A percentile compares a stretch with the other conserved stretches of the same genome.
Conservation (phyloP, 2,888 invertebrate genomes). For the Branchellion lobata region DNA sequence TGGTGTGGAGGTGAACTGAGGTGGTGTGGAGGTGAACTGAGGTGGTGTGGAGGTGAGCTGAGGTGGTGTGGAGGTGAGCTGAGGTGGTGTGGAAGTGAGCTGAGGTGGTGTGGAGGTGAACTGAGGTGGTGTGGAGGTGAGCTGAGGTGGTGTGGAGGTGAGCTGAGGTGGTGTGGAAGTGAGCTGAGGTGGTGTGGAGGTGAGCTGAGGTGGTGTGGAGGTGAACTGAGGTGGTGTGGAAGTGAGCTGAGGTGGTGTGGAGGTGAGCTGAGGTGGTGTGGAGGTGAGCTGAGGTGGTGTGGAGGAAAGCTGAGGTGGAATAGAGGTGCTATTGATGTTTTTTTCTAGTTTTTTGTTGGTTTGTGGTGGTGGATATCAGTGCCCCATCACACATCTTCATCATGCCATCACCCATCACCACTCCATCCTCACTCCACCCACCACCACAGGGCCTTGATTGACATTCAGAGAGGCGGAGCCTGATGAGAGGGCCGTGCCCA, state of each 20-base stretch:
- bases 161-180: too few species aligned
- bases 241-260: too few species aligned
- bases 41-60: conserved; percentile 41
- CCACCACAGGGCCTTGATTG: conserved; percentile 86
- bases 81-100: conserved; percentile 89
- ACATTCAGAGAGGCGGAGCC: conserved; percentile 68
- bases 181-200: conserved; percentile 65
- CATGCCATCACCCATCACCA: too few species aligned
- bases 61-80: too few species aligned
- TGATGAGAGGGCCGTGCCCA: conserved; percentile 89
- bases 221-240: too few species aligned
- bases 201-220: neutral
- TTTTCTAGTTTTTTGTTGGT: neutral
- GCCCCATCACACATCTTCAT: too few species aligned
- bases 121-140: too few species aligned
- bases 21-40: conserved; percentile 85
- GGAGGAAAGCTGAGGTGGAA: too few species aligned
- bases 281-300: neutral
- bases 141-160: too few species aligned
- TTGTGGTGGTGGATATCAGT: too few species aligned
- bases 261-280: conserved; percentile 73
- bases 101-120: conserved; percentile 53
- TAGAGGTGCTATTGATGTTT: conserved; percentile 5
- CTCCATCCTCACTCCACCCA: too few species aligned
- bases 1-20: too few species aligned